Conservation (phyloP, 2,888 invertebrate genomes). For the Aelia acuminata region DNA sequence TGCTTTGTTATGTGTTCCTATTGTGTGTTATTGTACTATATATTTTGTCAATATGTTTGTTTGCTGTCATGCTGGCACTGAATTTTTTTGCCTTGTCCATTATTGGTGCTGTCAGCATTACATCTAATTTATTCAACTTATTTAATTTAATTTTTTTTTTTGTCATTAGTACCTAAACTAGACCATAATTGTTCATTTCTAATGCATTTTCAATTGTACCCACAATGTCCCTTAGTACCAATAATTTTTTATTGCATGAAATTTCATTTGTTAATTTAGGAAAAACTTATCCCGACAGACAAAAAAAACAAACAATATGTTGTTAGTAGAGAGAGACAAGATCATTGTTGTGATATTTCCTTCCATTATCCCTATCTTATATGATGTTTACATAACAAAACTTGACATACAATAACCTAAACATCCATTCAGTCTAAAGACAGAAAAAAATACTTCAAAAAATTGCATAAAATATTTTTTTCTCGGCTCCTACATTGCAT, state of each 20-base stretch:
- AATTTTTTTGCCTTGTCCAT: background rate
- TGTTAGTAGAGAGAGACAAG: too few species aligned
- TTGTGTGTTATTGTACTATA: background rate
- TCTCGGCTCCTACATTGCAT: too few species aligned
- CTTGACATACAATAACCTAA: too few species aligned
- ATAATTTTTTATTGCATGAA: background rate
- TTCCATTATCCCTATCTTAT: background rate
- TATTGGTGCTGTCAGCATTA: background rate
- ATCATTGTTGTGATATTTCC: background rate
- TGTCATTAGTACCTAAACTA: background rate
- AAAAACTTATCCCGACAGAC: too few species aligned
- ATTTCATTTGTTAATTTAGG: background rate
- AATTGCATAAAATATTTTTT: too few species aligned
- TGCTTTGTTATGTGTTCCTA: constrained; percentile 3
- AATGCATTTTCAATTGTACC: background rate
- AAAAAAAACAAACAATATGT: too few species aligned
- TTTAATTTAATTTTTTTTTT: background rate
- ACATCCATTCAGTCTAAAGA: too few species aligned
- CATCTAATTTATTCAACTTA: background rate
- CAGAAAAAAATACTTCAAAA: too few species aligned
- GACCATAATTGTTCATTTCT: background rate
- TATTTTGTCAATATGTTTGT: background rate
- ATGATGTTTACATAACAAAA: too few species aligned
- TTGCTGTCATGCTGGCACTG: constrained; percentile 13
- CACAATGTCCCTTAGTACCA: too few species aligned